phyloP scores from a whole-genome alignment of 2,888 invertebrate genomes.

The Metellina segmentata region DNA sequence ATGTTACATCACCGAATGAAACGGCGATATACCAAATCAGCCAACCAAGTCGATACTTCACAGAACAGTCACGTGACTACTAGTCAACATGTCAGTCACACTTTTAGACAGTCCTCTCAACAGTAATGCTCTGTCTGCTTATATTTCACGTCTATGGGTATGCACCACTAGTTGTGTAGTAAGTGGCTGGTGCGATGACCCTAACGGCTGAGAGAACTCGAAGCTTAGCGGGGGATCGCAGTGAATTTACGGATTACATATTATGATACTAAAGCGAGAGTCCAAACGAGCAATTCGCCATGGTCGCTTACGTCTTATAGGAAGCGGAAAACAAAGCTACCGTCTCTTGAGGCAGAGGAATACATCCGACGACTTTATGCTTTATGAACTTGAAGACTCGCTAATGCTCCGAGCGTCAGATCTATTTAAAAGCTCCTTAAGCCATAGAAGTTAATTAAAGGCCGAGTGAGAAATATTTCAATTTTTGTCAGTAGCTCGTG shows the following conservation, averaged over 20 bases:
- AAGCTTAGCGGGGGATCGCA: background rate
- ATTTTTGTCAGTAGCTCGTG: too few species aligned
- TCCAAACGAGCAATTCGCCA: background rate
- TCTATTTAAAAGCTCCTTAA: too few species aligned
- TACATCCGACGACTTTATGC: too few species aligned
- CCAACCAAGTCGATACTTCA: background rate
- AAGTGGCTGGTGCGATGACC: background rate
- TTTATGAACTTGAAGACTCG: too few species aligned
- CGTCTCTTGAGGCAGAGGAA: too few species aligned
- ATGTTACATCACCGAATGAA: background rate
- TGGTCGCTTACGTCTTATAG: background rate
- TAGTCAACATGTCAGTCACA: background rate
- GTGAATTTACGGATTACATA: background rate
- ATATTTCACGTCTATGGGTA: background rate
- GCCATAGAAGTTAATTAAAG: too few species aligned
- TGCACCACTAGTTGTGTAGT: background rate
- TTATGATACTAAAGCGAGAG: too few species aligned
- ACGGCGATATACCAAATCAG: background rate
- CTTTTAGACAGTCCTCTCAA: too few species aligned
- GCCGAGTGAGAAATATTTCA: too few species aligned
- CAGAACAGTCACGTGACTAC: background rate
- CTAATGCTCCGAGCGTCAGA: too few species aligned
- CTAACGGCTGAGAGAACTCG: slow-evolving; percentile 19
- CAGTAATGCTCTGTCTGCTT: too few species aligned
- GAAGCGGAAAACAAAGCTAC: background rate